Evolutionary conservation across 2,888 invertebrate genomes (phyloP), one percentile per base, ranked within the genome.

Genomic region (Hydrotaea diabolus): DNA sequence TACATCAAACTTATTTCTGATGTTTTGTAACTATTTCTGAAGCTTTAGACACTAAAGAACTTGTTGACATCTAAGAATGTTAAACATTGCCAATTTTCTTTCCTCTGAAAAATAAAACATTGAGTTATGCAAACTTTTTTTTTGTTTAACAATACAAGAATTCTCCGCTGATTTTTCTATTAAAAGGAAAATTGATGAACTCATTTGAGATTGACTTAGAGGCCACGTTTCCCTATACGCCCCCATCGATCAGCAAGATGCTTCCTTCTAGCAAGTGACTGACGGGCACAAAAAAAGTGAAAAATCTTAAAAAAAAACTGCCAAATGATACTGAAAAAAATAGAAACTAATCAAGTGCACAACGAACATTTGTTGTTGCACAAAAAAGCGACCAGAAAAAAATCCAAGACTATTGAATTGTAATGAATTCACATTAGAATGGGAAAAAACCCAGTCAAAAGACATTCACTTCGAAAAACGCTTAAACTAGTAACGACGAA

Each of bases 161-260:
- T 31, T 31, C 7, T 31, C 7, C 2, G 31, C 3, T 31, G 7
- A 31, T 31, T 31, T 31, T 31, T 31, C 31, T 31, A 31, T 31
- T 31, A 31, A 31, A 31, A 31, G 3, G 31, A 31, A 7, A 66
- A 23, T 31, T 64, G 43, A 39, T 72, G 19, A 77, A 72, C 39
- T 64, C 72, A 64, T 66, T 64, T 31, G 55, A 15, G 62, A 66
- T 23, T 49, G 49, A 53, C 2, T 31, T 69, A 15, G 76, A 73
- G 69, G 8, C 17, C 76, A 49, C 19, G n/a, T 55, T 46, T 73
- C 43, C 43, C 77, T 66, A 49, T 77, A 77, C 76, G 77, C 78
- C 36, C 43, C 55, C 11, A 66, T 7, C 43, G 49, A 69, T 69
- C 46, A 46, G n/a, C 49, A 71, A 76, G 49, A 43, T 13, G n/a